phyloP scores from a whole-genome alignment of 2,113 vertebrate species.

The Gila orcuttii region DNA sequence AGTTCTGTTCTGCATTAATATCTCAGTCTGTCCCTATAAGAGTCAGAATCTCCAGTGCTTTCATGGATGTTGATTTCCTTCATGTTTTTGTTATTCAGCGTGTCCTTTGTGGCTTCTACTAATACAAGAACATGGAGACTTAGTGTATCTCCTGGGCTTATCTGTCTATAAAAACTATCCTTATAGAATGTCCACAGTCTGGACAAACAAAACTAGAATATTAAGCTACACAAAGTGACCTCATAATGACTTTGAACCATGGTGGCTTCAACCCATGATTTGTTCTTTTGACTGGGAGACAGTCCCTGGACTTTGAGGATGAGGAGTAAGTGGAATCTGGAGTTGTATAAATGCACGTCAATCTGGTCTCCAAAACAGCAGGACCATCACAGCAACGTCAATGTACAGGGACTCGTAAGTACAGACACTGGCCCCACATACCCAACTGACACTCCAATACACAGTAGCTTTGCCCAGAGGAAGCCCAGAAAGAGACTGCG shows the following conservation, averaged over 20 bases:
- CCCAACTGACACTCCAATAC: slow-evolving; percentile 34
- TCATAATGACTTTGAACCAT: background rate
- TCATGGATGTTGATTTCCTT: background rate
- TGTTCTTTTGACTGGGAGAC: slow-evolving; percentile 14
- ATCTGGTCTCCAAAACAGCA: slow-evolving; percentile 55
- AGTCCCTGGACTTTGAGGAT: background rate
- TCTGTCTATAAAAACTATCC: background rate
- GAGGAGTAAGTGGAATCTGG: slow-evolving; percentile 15
- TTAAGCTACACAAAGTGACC: background rate
- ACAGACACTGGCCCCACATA: slow-evolving; percentile 40
- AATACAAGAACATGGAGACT: too few species aligned
- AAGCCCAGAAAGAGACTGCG: slow-evolving; percentile 28
- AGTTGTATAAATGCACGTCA: slow-evolving; percentile 31
- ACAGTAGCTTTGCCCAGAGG: slow-evolving; percentile 44
- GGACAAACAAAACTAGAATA: background rate
- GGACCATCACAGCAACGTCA: slow-evolving; percentile 41
- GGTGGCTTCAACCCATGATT: background rate
- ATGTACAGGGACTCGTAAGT: background rate
- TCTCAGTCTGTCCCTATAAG: background rate
- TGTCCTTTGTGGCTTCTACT: background rate
- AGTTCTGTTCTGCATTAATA: background rate
- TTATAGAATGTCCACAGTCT: background rate
- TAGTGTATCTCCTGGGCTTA: background rate
- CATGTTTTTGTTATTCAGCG: background rate
- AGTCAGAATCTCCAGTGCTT: background rate